Evolutionary conservation across 2,797 vertebrate genomes (phyloP).

Genomic region (Eospalax fontanierii): DNA sequence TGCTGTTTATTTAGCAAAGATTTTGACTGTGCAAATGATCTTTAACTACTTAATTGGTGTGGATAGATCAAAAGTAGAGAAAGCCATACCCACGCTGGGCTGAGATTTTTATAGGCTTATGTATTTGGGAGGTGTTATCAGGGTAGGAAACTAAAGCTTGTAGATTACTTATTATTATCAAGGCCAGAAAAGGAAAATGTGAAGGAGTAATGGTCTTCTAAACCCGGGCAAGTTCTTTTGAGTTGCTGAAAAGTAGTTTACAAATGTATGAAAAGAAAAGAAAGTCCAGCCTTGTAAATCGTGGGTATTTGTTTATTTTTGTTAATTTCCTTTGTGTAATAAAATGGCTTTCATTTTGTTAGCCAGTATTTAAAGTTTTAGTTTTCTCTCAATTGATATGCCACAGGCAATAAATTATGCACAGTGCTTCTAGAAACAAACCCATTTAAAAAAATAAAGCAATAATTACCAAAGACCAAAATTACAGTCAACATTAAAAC

Average conservation of each 20-base stretch:
- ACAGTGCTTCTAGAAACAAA: constrained; percentile 63
- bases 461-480: constrained; percentile 70
- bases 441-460: constrained; percentile 6
- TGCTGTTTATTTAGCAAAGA: constrained; percentile 78
- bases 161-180: constrained; percentile 69
- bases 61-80: constrained; percentile 75
- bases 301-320: constrained; percentile 76
- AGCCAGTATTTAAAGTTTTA: constrained; percentile 79
- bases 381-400: constrained; percentile 71
- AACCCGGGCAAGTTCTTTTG: constrained; percentile 44
- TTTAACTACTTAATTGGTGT: constrained; percentile 82
- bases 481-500: constrained; percentile 78
- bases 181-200: constrained; percentile 58
- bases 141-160: constrained; percentile 49
- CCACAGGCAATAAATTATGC: constrained; percentile 77
- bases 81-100: constrained; percentile 71
- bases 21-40: constrained; percentile 82
- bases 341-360: constrained; percentile 82
- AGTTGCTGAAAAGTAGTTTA: constrained; percentile 70
- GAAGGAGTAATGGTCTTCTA: constrained; percentile 74
- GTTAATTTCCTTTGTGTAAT: constrained; percentile 76
- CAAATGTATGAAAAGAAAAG: constrained; percentile 11
- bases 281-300: constrained; percentile 73
- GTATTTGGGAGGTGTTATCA: constrained; percentile 68
- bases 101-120: constrained; percentile 72